These are phyloP conservation scores for Actinia tenebrosa DNA, from an alignment of 64 coral and sea anemone species.

Conservation along the genomic window DNA sequence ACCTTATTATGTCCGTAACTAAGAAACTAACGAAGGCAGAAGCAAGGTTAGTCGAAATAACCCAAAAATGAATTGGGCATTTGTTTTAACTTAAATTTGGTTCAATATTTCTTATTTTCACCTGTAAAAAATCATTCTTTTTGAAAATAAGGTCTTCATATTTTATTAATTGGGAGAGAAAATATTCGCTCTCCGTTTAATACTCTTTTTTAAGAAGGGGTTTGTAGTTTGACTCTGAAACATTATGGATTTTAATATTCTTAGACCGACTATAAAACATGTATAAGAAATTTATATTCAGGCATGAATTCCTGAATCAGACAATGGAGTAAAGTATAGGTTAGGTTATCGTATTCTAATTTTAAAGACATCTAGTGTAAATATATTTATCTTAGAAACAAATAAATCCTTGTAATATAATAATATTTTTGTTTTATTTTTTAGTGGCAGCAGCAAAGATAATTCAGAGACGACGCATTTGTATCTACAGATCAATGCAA, in stretches of 20 bases:
- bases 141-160: not conserved
- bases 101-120: not conserved
- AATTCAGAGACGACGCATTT: slow-evolving; percentile 23
- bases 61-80: not conserved
- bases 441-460: not conserved
- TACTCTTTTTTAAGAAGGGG: not conserved
- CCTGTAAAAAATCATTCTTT: not conserved
- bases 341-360: not conserved
- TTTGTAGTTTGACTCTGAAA: too few species aligned
- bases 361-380: not conserved
- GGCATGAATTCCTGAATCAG: not conserved
- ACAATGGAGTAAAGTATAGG: not conserved
- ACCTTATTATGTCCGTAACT: not conserved
- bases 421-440: not conserved
- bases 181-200: not conserved
- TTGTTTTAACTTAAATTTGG: not conserved
- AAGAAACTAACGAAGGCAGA: slow-evolving; percentile 8
- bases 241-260: too few species aligned
- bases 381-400: not conserved
- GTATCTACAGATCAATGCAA: slow-evolving; percentile 63
- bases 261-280: too few species aligned
- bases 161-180: not conserved
- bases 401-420: not conserved
- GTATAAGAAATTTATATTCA: too few species aligned
- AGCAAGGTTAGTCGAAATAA: not conserved